These are phyloP conservation scores for Andricus grossulariae DNA, from an alignment of 1,140 invertebrate genomes.

Conservation along the genomic window DNA sequence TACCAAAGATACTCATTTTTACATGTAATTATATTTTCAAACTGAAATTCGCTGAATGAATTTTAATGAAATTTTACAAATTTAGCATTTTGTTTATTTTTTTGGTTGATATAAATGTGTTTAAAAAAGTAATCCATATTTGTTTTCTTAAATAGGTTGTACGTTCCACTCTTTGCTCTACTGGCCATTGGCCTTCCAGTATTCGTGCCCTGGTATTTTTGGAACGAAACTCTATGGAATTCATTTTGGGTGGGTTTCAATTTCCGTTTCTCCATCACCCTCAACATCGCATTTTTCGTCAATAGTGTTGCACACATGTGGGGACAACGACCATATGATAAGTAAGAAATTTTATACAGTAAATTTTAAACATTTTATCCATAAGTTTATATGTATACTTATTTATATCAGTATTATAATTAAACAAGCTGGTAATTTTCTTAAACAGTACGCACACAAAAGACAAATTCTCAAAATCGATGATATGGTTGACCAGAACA, in stretches of 20 bases:
- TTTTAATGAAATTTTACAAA: too few relatives aligned
- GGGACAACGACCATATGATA: constrained; percentile 93
- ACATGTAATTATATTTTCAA: too few relatives aligned
- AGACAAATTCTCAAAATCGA: too few relatives aligned
- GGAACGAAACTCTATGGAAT: constrained; percentile 87
- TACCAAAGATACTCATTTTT: too few relatives aligned
- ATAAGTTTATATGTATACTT: too few relatives aligned
- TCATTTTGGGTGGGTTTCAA: constrained; percentile 91
- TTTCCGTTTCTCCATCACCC: constrained; percentile 86
- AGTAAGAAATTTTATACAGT: constrained; percentile 74
- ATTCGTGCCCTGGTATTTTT: constrained; percentile 85
- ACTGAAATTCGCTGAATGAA: too few relatives aligned
- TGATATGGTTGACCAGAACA: too few relatives aligned
- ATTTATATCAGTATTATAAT: too few relatives aligned
- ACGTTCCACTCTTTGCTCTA: constrained; percentile 85
- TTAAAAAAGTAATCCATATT: neutral
- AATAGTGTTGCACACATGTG: constrained; percentile 95
- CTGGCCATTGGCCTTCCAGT: constrained; percentile 89
- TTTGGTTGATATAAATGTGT: neutral
- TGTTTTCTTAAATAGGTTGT: constrained; percentile 76
- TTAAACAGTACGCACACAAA: too few relatives aligned
- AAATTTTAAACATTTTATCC: too few relatives aligned
- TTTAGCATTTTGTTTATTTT: constrained; percentile 41
- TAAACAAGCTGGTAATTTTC: too few relatives aligned
- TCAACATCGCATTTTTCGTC: constrained; percentile 95